phyloP scores from a whole-genome alignment of 2,888 invertebrate genomes.

The Cyclophora albipunctata region DNA sequence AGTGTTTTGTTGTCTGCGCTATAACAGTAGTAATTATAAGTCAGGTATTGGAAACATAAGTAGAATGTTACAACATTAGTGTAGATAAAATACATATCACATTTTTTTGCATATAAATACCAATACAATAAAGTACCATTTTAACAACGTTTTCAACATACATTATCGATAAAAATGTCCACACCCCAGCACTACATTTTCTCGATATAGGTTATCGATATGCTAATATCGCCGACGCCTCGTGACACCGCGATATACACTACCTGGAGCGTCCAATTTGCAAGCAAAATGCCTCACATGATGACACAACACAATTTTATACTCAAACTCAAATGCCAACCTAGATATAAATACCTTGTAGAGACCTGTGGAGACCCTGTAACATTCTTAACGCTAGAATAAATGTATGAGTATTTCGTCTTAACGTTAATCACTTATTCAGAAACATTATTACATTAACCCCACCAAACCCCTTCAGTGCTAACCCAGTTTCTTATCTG shows the following conservation, averaged over 20 bases:
- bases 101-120: too few relatives aligned
- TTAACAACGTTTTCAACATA: too few relatives aligned
- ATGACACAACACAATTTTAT: constrained; percentile 17
- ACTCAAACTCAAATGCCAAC: constrained; percentile 2
- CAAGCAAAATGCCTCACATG: constrained; percentile 31
- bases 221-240: constrained; percentile 27
- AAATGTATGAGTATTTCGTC: too few relatives aligned
- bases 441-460: background rate
- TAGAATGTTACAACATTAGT: too few relatives aligned
- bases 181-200: constrained; percentile 3
- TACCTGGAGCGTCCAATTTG: constrained; percentile 34
- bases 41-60: too few relatives aligned
- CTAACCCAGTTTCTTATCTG: constrained; percentile 13
- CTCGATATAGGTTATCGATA: constrained; percentile 31
- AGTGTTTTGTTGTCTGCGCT: too few relatives aligned
- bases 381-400: too few relatives aligned
- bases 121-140: too few relatives aligned
- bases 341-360: constrained; percentile 13
- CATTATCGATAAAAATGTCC: background rate
- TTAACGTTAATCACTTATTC: background rate
- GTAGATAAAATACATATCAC: too few relatives aligned
- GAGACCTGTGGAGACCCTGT: background rate
- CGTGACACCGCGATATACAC: constrained; percentile 26
- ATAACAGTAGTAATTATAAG: too few relatives aligned
- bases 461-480: constrained; percentile 14